Evolutionary conservation across 1,140 invertebrate genomes (phyloP), one percentile per base, ranked within the genome.

Genomic region (Pissodes strobi): DNA sequence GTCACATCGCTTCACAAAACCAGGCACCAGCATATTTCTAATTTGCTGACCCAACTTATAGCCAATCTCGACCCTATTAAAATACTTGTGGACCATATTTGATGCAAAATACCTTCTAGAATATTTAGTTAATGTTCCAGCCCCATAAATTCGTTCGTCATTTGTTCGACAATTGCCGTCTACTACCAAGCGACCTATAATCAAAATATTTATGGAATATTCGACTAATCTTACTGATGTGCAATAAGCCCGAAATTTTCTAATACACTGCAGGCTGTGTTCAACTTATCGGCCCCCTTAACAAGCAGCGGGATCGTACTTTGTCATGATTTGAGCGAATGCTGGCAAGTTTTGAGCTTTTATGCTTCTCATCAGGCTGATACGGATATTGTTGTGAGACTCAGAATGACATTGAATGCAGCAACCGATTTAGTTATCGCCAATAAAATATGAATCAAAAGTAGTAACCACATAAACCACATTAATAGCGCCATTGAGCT

Each of bases 101-200:
- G 80, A 72, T 0, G 82, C 81, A 46, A 81, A 78, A 68, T 83
- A 80, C 34, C 79, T 80, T 17, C 82, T 81, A 1, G 84, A 82
- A 69, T 88, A 88, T 45, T 82, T 80, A 1, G 87, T 88, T 37
- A 88, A 73, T 0, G 87, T 80, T 0, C 90, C 90, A 19, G 88
- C 89, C 1, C 84, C 89, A 63, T 83, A 85, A 41, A 92, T 86
- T 41, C 77, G 76, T 0, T 82, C 81, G 73, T 91, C 90, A 75
- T 88, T 90, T 0, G 89, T 92, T 37, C 84, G 80, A 69, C 85
- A 90, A 18, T 83, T 73, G 0, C 81, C 75, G 67, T 88, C 83
- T 37, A 92, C 88, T 1, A 91, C 84, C 22, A 92, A 71, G 10
- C 83, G 58, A 6, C 82, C 70, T 71, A 25, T 34, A 55, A 30